A percentile compares a stretch with the other conserved stretches of the same genome.
phyloP scores from a whole-genome alignment of 2,888 invertebrate genomes.

The Zaprionus lineosus region DNA sequence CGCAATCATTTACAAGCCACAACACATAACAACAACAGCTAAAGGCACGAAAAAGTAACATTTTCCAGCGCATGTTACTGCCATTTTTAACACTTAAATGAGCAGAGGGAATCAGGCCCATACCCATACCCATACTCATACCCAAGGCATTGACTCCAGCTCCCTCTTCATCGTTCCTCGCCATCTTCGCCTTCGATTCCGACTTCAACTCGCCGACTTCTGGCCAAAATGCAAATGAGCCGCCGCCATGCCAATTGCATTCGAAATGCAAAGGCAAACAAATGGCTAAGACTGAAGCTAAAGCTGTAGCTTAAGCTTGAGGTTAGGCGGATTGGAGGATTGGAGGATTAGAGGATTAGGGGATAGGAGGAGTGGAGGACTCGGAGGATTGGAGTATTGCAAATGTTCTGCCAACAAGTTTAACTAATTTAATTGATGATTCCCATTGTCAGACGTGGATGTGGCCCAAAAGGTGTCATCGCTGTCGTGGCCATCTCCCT shows the following conservation, averaged over 20 bases:
- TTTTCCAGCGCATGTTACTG: slow-evolving; percentile 71
- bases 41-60: slow-evolving; percentile 72
- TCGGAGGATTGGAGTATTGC: too few species aligned
- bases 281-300: slow-evolving; percentile 23
- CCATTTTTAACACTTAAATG: slow-evolving; percentile 78
- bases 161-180: too few species aligned
- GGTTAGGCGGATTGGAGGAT: too few species aligned
- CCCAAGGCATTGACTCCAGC: too few species aligned
- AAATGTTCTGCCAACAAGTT: slow-evolving; percentile 72
- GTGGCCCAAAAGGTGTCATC: slow-evolving; percentile 73
- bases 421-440: slow-evolving; percentile 76
- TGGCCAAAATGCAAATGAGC: slow-evolving; percentile 76
- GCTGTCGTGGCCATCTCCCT: slow-evolving; percentile 53
- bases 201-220: too few species aligned
- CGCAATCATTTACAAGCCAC: slow-evolving; percentile 58
- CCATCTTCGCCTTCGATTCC: too few species aligned
- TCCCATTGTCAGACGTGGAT: slow-evolving; percentile 64
- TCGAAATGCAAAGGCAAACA: slow-evolving; percentile 37
- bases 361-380: too few species aligned
- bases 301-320: too few species aligned
- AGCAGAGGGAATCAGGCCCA: slow-evolving; percentile 37
- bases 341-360: too few species aligned
- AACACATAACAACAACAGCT: slow-evolving; percentile 51
- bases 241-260: slow-evolving; percentile 55
- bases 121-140: not conserved